Evolutionary conservation across 2,797 vertebrate genomes (phyloP), one percentile per base, ranked within the genome.

Genomic region (Eupleurogrammus muticus): DNA sequence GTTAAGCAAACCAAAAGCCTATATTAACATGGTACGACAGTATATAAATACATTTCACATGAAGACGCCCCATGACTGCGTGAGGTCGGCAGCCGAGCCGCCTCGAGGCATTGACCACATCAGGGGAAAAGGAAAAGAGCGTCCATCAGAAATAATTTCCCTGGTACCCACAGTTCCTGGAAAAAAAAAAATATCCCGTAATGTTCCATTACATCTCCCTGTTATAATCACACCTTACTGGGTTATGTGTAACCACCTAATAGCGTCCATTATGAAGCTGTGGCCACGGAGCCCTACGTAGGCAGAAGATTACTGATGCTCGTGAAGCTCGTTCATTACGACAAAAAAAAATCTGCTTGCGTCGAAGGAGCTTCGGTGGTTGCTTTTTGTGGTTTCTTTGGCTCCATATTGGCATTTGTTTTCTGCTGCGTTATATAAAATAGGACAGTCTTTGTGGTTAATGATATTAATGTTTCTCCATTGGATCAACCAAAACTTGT

Each of bases 31-130:
- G 66, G 75, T 82, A 81, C 77, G 87, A 81, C 61, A 75, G 67
- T 66, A 70, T 87, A 85, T 79, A 86, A 87, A 91, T 89, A 90
- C 72, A 90, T 86, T 90, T 87, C 75, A 90, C 88, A 90, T 75
- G 62, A 89, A 79, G 59, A 83, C 72, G 63, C 79, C 76, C 82
- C 52, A 75, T 66, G 64, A 55, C 71, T 62, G 73, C n/a, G n/a
- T 80, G 81, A 73, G 62, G 75, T 69, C 56, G 60, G 58, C 32
- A 64, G 38, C 64, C 77, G 71, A 66, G 5, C 75, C 80, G 82
- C 47, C 54, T 77, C 77, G 75, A 89, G 78, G 80, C 78, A 64
- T 70, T 71, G 65, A 72, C 57, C 64, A 79, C 40, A 19, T 67
- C 34, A 68, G 71, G 46, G 60, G 61, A 63, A 72, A 40, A 12